Evolutionary conservation across 2,888 invertebrate genomes (phyloP), one percentile per base, ranked within the genome.

Genomic region (Zaprionus obscuricornis): DNA sequence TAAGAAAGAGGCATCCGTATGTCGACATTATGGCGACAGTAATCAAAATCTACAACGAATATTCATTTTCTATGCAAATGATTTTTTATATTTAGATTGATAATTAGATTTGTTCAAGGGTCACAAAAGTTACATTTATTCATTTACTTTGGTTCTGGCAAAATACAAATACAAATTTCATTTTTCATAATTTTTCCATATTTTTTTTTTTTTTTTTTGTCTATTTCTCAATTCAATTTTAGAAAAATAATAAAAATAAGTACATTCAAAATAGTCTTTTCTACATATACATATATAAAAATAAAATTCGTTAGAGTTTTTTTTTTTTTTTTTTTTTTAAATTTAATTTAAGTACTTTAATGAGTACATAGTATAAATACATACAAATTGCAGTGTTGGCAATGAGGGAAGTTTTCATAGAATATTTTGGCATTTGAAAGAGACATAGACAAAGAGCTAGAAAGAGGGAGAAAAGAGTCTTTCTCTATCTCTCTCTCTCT

Each of bases 251-350:
- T 62, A 36, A n/a, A 51, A 29, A 24, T 63, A 63, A 67, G 56
- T 58, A 57, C 36, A 14, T 59, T 42, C 37, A 13, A 31, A 11
- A 11, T 4, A 3, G 31, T 4, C 13, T 11, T 7, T 5, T 14
- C 8, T 20, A 29, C 6, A n/a, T 1, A 31, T 31, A 14, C 10
- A 3, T 20, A 2, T 18, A 14, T 18, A 2, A 7, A 37, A 20
- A 2, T 18, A 45, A 65, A 54, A 59, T 69, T 69, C 46, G 58
- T 34, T 50, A 39, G 40, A 66, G 31, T 42, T n/a, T n/a, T n/a
- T n/a, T n/a, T n/a, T n/a, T n/a, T n/a, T n/a, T n/a, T n/a, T n/a
- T n/a, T n/a, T n/a, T n/a, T n/a, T n/a, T n/a, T n/a, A n/a, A n/a
- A n/a, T n/a, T n/a, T 26, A 27, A 16, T 18, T 1, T 57, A 37